Evolutionary conservation across 2,797 vertebrate species (phyloP).

Genomic region (Syngnathus rostellatus): DNA sequence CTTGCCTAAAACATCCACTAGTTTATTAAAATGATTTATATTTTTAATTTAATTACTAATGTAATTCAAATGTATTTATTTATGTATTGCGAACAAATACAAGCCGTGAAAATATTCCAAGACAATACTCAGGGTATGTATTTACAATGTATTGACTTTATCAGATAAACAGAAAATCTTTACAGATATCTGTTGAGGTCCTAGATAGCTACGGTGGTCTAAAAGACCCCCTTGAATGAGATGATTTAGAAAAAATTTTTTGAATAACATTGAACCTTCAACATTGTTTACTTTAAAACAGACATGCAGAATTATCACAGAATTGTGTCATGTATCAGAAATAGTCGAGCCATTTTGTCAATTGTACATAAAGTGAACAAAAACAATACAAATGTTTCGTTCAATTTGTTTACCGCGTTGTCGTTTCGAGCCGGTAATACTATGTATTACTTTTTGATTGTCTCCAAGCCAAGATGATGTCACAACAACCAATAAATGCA

Average conservation of each 20-base stretch:
- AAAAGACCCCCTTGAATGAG: constrained; percentile 27
- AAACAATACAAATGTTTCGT: not conserved
- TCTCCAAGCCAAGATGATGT: not conserved
- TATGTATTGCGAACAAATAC: not conserved
- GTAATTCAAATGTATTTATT: not conserved
- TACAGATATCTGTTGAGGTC: constrained; percentile 35
- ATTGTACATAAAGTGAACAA: not conserved
- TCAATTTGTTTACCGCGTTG: not conserved
- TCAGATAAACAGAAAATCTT: constrained; percentile 52
- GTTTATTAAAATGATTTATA: not conserved
- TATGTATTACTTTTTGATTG: constrained; percentile 3
- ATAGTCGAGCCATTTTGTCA: not conserved
- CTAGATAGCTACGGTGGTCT: constrained; percentile 21
- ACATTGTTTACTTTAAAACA: constrained; percentile 22
- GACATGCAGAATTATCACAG: constrained; percentile 17
- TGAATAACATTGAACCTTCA: not conserved
- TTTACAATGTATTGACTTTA: constrained; percentile 52
- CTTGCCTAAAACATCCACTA: not conserved
- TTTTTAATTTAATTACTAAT: not conserved
- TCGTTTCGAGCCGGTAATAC: not conserved
- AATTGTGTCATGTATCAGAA: not conserved
- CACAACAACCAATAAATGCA: not conserved
- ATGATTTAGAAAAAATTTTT: constrained; percentile 27
- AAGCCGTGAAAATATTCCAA: not conserved
- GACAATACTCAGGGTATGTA: constrained; percentile 38